phyloP scores from a whole-genome alignment of 1,140 invertebrate genomes.

The Platyscapa corneri region DNA sequence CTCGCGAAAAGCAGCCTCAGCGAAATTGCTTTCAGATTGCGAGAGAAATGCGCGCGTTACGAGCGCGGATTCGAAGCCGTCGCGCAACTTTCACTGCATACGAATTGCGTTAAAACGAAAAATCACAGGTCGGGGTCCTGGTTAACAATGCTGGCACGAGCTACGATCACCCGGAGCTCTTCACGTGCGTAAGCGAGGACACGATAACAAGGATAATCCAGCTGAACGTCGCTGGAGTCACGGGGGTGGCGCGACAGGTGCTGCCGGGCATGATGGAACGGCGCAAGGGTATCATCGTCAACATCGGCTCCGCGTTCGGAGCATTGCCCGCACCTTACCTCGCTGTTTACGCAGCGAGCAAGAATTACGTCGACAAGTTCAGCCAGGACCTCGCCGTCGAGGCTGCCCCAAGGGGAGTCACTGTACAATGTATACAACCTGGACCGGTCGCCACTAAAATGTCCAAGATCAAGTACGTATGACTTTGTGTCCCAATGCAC shows the following conservation, averaged over 20 bases:
- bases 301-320: slow-evolving; percentile 90
- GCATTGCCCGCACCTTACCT: slow-evolving; percentile 88
- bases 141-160: slow-evolving; percentile 97
- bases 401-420: slow-evolving; percentile 85
- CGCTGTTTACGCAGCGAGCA: slow-evolving; percentile 91
- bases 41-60: background rate
- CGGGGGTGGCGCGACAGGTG: slow-evolving; percentile 82
- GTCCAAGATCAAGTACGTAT: slow-evolving; percentile 82
- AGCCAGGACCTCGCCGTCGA: slow-evolving; percentile 86
- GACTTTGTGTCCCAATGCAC: background rate
- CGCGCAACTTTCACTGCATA: background rate
- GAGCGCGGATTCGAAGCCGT: background rate
- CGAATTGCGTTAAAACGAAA: background rate
- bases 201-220: slow-evolving; percentile 69
- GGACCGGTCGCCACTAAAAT: slow-evolving; percentile 95
- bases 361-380: slow-evolving; percentile 92
- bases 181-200: slow-evolving; percentile 80
- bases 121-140: slow-evolving; percentile 84
- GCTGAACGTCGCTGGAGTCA: slow-evolving; percentile 78
- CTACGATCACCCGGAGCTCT: slow-evolving; percentile 91
- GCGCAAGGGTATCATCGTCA: slow-evolving; percentile 91
- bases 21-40: background rate
- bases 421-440: slow-evolving; percentile 89
- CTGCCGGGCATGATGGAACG: slow-evolving; percentile 92
- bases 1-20: background rate